Conservation (phyloP, 53 echinoderm and acorn worm species). For the Paracentrotus lividus region DNA sequence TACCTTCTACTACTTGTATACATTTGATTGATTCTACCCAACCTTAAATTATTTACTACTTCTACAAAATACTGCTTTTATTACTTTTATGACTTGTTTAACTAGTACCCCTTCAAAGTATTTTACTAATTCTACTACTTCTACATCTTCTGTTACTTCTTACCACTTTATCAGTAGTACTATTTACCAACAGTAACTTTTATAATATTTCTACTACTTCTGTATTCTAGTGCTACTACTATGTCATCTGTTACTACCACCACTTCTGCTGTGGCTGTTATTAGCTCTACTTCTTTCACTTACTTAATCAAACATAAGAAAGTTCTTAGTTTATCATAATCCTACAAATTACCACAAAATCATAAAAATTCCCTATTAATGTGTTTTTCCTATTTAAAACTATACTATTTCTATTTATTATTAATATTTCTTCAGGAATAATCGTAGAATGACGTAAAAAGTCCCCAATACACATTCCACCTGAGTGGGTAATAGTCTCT, state of each 20-base stretch:
- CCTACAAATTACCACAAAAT: background rate
- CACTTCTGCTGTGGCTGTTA: background rate
- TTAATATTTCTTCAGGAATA: background rate
- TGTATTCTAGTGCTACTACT: too few species aligned
- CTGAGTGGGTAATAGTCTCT: background rate
- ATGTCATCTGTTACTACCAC: background rate
- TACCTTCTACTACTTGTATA: too few species aligned
- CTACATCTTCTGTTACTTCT: background rate
- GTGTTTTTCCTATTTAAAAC: background rate
- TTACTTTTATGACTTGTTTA: background rate
- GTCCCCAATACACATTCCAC: background rate
- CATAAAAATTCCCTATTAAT: background rate
- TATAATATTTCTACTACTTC: too few species aligned
- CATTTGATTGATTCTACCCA: too few species aligned
- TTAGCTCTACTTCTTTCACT: background rate
- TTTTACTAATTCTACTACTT: conserved; percentile 37
- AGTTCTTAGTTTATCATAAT: background rate
- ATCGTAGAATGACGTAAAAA: background rate
- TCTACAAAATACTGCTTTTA: background rate
- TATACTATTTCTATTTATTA: background rate
- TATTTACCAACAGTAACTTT: too few species aligned
- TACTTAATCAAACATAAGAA: too few species aligned
- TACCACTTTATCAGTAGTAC: too few species aligned
- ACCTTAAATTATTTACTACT: too few species aligned
- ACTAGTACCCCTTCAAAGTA: background rate